Base-by-base conservation (phyloP, 2,797 vertebrate genomes). In the Neopelma chrysocephalum region DNA sequence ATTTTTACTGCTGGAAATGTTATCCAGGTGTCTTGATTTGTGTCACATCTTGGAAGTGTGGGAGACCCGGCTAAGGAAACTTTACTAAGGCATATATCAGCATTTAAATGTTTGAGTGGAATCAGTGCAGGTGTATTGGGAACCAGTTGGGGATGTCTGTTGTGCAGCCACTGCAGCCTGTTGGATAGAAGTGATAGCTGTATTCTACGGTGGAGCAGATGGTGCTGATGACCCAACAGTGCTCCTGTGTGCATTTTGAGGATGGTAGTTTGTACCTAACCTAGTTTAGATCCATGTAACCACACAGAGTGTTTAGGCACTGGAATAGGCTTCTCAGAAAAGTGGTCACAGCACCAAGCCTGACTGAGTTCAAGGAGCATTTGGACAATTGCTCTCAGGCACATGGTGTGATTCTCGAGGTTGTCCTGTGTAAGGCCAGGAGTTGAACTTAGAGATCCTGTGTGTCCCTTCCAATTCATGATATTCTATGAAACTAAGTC, bases 101-200 rank as follows among this genome's bases (percentile, higher is more conserved):
- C 4, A 27, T 38, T 15, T 15, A 70, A 47, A 10, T 69, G 29
- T 26, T 53, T 66, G 31, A 68, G 15, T 61, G 6, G 27, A 47
- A 50, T 11, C n/a, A 8, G 7, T 1, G 2, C 58, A 60, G 31
- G 17, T 66, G 31, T 26, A 1, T 0, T 61, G 20, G 42, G 43
- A 17, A 38, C 12, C 27, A 22, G 6, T 0, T 48, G 42, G 48
- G 6, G 32, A 15, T 68, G 15, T 13, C 5, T 58, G 20, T 40
- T 71, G 13, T 34, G 11, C 17, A 31, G 38, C 16, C 6, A 1
- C 9, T 51, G 16, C 12, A 51, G 22, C 9, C 8, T 40, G 3
- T 17, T 68, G 11, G 6, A 13, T 12, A 3, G 47, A 43, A 27
- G 16, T 83, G 15, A 25, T 23, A 29, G 19, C 29, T 62, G 34